phyloP scores from a whole-genome alignment of 2,888 invertebrate genomes.

The Zygogramma bicolorata region DNA sequence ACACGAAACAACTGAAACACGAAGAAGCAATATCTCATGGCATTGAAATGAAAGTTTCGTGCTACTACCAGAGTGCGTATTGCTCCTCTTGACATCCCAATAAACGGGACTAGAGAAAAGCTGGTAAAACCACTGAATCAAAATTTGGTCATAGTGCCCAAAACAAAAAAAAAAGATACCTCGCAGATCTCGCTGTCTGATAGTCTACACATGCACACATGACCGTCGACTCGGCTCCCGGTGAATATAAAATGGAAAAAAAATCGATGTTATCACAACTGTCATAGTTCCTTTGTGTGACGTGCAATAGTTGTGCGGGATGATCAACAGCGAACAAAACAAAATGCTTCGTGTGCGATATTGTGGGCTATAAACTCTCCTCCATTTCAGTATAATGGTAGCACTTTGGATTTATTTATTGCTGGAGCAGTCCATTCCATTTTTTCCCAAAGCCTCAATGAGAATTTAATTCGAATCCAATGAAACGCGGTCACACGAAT shows the following conservation, averaged over 20 bases:
- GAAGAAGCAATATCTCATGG: too few species aligned
- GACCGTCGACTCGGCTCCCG: not conserved
- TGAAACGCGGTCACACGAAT: not conserved
- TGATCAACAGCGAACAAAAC: conserved; percentile 9
- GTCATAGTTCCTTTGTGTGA: conserved; percentile 11
- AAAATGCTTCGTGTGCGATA: not conserved
- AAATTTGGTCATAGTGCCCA: not conserved
- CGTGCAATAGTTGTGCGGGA: not conserved
- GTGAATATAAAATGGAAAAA: conserved; percentile 1
- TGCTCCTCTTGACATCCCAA: too few species aligned
- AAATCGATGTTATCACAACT: conserved; percentile 4
- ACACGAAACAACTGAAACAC: too few species aligned
- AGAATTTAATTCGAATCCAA: not conserved
- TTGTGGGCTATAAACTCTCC: not conserved
- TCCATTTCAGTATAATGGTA: not conserved
- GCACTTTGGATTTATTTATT: not conserved
- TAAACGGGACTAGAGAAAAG: too few species aligned
- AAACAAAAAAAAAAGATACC: not conserved
- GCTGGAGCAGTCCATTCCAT: not conserved
- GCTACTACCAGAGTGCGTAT: too few species aligned
- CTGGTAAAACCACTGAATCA: too few species aligned
- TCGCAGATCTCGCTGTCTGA: not conserved
- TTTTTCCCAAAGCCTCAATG: not conserved
- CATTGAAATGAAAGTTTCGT: too few species aligned
- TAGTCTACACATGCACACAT: not conserved